Conservation (phyloP, 2,797 vertebrate genomes). For the Clarias pachynema region DNA sequence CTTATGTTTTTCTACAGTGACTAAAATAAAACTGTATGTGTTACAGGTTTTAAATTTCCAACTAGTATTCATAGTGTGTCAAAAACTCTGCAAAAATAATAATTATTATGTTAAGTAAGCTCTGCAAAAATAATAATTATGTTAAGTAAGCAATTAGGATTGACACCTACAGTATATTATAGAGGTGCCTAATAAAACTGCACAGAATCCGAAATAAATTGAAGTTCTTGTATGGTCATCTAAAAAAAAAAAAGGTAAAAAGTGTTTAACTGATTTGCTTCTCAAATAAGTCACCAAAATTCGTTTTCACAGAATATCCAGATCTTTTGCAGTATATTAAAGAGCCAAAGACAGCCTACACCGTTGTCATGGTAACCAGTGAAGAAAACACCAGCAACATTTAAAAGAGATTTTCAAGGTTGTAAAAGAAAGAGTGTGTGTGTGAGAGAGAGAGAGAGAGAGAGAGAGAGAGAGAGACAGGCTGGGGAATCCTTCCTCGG, state of each 20-base stretch:
- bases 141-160: background rate
- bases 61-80: no score
- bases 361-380: slow-evolving; percentile 78
- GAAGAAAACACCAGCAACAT: slow-evolving; percentile 66
- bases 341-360: slow-evolving; percentile 76
- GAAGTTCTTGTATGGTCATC: background rate
- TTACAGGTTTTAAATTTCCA: no score
- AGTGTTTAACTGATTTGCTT: background rate
- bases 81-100: no score
- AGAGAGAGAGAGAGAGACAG: background rate
- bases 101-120: background rate
- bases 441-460: no score
- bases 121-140: no score
- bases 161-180: background rate
- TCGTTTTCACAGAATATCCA: slow-evolving; percentile 73
- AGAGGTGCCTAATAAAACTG: background rate
- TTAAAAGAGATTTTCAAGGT: slow-evolving; percentile 72
- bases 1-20: no score
- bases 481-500: slow-evolving; percentile 16
- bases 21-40: no score
- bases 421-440: slow-evolving; percentile 46
- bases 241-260: background rate
- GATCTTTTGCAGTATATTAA: slow-evolving; percentile 73
- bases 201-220: background rate
- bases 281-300: slow-evolving; percentile 36